phyloP scores from a whole-genome alignment of 2,113 vertebrate genomes.

The Onychorhynchus coronatus region DNA sequence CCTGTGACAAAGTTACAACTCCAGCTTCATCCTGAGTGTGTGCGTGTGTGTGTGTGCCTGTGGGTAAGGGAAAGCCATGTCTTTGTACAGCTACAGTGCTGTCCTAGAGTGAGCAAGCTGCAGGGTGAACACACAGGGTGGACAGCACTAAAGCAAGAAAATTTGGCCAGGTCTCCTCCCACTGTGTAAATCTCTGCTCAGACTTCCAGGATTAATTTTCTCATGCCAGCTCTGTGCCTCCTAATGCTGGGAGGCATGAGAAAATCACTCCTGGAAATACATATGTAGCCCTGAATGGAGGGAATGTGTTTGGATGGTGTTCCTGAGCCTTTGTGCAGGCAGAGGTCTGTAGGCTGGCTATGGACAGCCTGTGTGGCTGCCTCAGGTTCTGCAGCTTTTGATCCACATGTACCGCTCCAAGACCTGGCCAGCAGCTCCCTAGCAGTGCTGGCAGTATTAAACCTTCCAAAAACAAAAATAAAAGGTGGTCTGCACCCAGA shows the following conservation, averaged over 20 bases:
- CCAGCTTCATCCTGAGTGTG: not conserved
- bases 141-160: not conserved
- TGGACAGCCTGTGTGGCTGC: not conserved
- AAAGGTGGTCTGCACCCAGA: not conserved
- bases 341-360: not conserved
- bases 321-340: not conserved
- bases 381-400: not conserved
- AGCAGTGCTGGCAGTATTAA: rapidly evolving
- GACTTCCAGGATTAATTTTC: not conserved
- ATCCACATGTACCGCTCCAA: not conserved
- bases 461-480: not conserved
- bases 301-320: not conserved
- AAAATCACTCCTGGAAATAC: not conserved
- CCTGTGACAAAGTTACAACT: slow-evolving; percentile 36
- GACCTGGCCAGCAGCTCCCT: not conserved
- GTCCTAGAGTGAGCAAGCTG: not conserved
- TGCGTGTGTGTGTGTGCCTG: no score
- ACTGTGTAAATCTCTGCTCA: not conserved
- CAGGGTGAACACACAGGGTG: not conserved
- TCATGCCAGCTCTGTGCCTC: not conserved
- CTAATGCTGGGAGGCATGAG: not conserved
- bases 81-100: not conserved
- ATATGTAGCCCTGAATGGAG: not conserved
- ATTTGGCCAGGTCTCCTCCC: not conserved
- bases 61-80: not conserved